Evolutionary conservation across 2,888 invertebrate species (phyloP).

Genomic region (Harpalus rubripes): DNA sequence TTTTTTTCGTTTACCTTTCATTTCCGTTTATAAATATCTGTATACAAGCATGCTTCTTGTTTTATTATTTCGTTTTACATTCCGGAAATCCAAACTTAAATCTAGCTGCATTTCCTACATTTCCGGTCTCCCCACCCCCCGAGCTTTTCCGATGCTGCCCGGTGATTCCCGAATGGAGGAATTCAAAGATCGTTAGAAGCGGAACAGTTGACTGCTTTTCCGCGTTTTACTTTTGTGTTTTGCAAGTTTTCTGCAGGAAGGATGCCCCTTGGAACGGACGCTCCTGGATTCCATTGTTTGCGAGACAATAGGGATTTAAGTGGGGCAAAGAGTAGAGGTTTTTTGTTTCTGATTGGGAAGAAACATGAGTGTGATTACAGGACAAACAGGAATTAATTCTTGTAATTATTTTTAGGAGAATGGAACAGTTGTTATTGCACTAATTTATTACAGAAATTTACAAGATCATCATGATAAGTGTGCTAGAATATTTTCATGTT

Average conservation of each 20-base stretch:
- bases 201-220: constrained; percentile 30
- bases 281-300: not conserved
- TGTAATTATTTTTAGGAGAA: not conserved
- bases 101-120: constrained; percentile 2
- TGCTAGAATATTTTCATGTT: too few species aligned
- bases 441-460: not conserved
- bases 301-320: not conserved
- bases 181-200: constrained; percentile 57
- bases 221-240: constrained; percentile 52
- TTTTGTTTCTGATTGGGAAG: constrained; percentile 1
- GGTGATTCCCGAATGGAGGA: constrained; percentile 13
- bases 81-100: constrained; percentile 2
- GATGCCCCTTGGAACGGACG: not conserved
- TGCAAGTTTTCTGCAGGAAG: constrained; percentile 20
- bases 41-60: not conserved
- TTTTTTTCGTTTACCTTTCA: too few species aligned
- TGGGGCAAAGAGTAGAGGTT: not conserved
- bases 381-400: not conserved
- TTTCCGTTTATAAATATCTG: too few species aligned
- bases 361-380: not conserved
- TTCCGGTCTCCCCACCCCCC: constrained; percentile 18
- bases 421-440: not conserved
- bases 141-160: not conserved
- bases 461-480: not conserved
- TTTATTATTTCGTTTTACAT: not conserved